A percentile compares a stretch with the other conserved stretches of the same genome.
Conservation (phyloP, 1,140 invertebrate species). For the Eufriesea mexicana region DNA sequence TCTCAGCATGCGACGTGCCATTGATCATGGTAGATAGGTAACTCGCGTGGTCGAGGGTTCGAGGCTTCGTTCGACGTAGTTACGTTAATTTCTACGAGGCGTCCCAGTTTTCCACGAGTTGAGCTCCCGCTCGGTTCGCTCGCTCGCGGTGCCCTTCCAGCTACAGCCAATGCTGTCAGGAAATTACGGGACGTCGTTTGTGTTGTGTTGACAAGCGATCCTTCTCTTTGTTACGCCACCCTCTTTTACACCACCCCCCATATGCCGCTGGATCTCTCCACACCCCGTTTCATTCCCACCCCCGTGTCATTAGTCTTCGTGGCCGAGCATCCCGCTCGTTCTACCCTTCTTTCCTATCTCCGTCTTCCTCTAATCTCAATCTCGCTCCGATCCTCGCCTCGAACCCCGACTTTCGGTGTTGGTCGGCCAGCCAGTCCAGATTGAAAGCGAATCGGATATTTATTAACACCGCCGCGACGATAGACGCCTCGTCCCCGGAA, state of each 20-base stretch:
- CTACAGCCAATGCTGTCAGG: constrained; percentile 46
- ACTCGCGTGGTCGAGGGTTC: constrained; percentile 39
- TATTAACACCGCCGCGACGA: constrained; percentile 55
- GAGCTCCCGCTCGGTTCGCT: not conserved
- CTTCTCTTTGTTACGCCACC: constrained; percentile 39
- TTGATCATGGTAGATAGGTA: constrained; percentile 61
- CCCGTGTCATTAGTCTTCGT: constrained; percentile 46
- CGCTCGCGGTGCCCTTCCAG: constrained; percentile 37
- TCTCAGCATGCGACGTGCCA: constrained; percentile 54
- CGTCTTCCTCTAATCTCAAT: not conserved
- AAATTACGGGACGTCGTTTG: constrained; percentile 58
- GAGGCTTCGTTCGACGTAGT: constrained; percentile 47
- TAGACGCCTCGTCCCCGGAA: constrained; percentile 15
- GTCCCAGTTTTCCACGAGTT: constrained; percentile 53
- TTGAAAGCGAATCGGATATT: constrained; percentile 66
- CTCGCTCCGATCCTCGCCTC: too few species aligned
- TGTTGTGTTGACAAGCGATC: constrained; percentile 62
- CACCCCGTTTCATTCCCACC: not conserved
- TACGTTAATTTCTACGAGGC: constrained; percentile 64
- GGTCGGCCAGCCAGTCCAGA: constrained; percentile 27
- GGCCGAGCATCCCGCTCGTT: not conserved
- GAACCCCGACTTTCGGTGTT: too few species aligned
- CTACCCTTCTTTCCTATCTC: not conserved
- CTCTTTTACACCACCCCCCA: constrained; percentile 11
- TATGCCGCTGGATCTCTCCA: constrained; percentile 4